Evolutionary conservation across 2,888 invertebrate species (phyloP), one percentile per base, ranked within the genome.

Genomic region (Neria commutata): DNA sequence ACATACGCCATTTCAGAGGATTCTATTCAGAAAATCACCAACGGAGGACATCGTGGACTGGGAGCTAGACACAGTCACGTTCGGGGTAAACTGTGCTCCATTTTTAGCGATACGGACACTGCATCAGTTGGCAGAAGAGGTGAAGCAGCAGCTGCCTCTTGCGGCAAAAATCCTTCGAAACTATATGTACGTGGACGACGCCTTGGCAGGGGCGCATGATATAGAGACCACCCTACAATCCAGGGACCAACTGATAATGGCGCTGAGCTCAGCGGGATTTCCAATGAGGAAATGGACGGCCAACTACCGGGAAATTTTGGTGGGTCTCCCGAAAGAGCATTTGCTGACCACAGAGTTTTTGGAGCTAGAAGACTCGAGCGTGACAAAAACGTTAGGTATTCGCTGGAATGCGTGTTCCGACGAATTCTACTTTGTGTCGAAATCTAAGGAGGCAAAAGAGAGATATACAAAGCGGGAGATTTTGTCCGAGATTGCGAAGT

Each of bases 1-100:
- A 21, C 64, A 67, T 51, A 42, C 58, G 2, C 50, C 60, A 17
- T 67, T 60, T 47, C 70, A 69, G 52, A 37, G 65, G 42, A 67
- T 69, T 34, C 21, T 65, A 11, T 66, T 66, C 23, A 45, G 62
- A 45, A 26, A 26, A 19, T 55, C 59, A 8, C 55, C 50, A 10
- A 29, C 46, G 11, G 56, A 59, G 6, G 19, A 25, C 14, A 33
- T 64, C 2, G 1, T 21, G 23, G 60, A 62, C 16, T 66, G 46
- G 42, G 55, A 60, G 40, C 48, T 66, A 8, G 50, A 56, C 19
- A 61, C 62, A 4, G 58, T 66, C 2, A 66, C 62, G 5, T 66
- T 61, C 46, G 64, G 63, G 14, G 56, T 52, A 10, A 56, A 54
- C 23, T 60, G 54, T 23, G 58, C 64, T 3, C 59, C 63, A 0